Evolutionary conservation across 2,113 vertebrate species (phyloP), one percentile per base, ranked within the genome.

Genomic region (Platichthys stellatus): DNA sequence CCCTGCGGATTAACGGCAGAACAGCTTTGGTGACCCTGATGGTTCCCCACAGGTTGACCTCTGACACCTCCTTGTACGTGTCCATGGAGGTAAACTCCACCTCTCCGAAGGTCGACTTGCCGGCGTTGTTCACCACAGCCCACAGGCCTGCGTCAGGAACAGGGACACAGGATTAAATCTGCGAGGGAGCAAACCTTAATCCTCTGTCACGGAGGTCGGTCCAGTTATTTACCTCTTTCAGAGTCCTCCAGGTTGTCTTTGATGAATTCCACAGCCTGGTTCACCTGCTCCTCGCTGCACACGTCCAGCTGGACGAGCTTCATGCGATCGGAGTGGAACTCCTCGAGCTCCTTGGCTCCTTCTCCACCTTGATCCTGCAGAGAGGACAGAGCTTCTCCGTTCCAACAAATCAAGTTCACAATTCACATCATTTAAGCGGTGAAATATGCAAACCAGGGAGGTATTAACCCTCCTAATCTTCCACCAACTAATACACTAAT

Each of bases 51-150:
- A 97, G 86, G 88, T 96, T 97, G 84, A 97, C 89, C 63, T 97
- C 96, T 26, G 94, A 93, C 76, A 96, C 89, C 45, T 94, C 89
- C 86, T 92, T 96, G 93, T 96, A 96, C 28, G 89, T 93, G 40
- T 97, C 93, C 72, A 97, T 63, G 69, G 93, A 93, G 17, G 94
- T 95, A 73, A 97, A 97, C 90, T 97, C 97, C 61, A 97, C 95
- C 31, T 97, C 96, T 63, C 96, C 95, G 0, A 97, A 97, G 0
- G 93, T 92, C 0, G 96, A 95, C 40, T 96, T 20, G 0, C 96
- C 96, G 1, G 96, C 96, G 0, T 96, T 97, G 86, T 97, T 98
- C 84, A 98, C 96, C 64, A 97, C 84, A 5, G 95, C 96, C 96
- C 96, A 98, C 68, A 97, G 92, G 91, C 95, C 97, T 97, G 89